Evolutionary conservation across 2,888 invertebrate genomes (phyloP).

Genomic region (Watsonalla cultraria): DNA sequence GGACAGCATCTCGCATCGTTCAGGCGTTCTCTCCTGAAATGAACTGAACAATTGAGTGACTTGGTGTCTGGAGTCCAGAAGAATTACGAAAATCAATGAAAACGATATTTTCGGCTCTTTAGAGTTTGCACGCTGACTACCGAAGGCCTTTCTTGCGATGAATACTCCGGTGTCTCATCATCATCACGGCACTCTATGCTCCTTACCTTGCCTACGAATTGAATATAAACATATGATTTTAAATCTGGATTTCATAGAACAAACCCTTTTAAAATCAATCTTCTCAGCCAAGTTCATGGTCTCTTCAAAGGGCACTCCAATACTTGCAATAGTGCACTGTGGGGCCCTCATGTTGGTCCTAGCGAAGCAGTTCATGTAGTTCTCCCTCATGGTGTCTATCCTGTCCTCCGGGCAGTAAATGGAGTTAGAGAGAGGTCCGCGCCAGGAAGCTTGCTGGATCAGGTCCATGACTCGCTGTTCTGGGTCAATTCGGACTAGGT

Average conservation of each 20-base stretch:
- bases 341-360: conserved; percentile 34
- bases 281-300: conserved; percentile 48
- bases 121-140: too few relatives aligned
- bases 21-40: conserved; percentile 29
- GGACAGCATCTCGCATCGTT: conserved; percentile 18
- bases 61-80: too few relatives aligned
- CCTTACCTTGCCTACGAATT: too few relatives aligned
- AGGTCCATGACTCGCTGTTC: conserved; percentile 51
- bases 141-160: too few relatives aligned
- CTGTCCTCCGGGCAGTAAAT: conserved; percentile 46
- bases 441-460: conserved; percentile 53
- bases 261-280: conserved; percentile 33
- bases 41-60: neutral
- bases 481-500: conserved; percentile 37
- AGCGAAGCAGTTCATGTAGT: conserved; percentile 30
- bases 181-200: too few relatives aligned
- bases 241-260: conserved; percentile 2
- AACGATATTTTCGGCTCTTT: too few relatives aligned
- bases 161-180: too few relatives aligned
- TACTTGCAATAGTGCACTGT: conserved; percentile 46
- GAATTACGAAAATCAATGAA: too few relatives aligned
- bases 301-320: conserved; percentile 57
- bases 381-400: conserved; percentile 35
- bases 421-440: conserved; percentile 53
- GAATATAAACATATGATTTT: too few relatives aligned